These are phyloP conservation scores for Palythoa caribaeorum DNA, from an alignment of 92 coral and sea anemone genomes.

Conservation along the genomic window DNA sequence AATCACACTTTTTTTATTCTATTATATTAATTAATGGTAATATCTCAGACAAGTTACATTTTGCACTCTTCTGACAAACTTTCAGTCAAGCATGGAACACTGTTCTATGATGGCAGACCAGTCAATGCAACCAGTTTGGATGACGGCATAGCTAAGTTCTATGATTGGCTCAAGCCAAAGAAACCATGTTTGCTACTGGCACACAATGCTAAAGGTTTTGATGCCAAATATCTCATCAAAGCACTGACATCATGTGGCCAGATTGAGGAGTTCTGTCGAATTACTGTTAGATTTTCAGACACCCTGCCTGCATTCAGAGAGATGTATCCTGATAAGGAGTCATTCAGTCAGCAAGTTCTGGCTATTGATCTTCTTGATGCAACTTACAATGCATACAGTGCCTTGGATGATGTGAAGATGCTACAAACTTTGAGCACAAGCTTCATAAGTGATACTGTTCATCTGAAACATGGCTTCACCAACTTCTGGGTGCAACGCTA, in stretches of 20 bases:
- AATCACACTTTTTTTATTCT: constrained; percentile 7
- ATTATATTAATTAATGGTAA: background rate
- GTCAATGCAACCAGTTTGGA: constrained; percentile 43
- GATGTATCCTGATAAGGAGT: constrained; percentile 50
- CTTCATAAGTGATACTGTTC: constrained; percentile 43
- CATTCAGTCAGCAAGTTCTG: constrained; percentile 42
- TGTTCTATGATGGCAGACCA: constrained; percentile 51
- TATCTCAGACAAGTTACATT: background rate
- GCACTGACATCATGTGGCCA: constrained; percentile 49
- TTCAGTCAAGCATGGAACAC: constrained; percentile 12
- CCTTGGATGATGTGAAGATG: constrained; percentile 54
- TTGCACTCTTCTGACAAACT: constrained; percentile 33
- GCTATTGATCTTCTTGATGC: constrained; percentile 57
- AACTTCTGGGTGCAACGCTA: constrained; percentile 52
- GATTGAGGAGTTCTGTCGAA: constrained; percentile 28
- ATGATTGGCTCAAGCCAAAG: constrained; percentile 49
- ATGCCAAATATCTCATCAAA: constrained; percentile 63
- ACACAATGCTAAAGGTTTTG: constrained; percentile 64
- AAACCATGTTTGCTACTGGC: constrained; percentile 55
- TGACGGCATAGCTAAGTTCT: constrained; percentile 27
- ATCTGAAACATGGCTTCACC: constrained; percentile 64
- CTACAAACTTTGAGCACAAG: constrained; percentile 41
- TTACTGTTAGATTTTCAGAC: constrained; percentile 65
- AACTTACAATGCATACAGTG: constrained; percentile 64
- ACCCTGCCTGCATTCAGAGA: constrained; percentile 70